Evolutionary conservation across 2,797 vertebrate genomes (phyloP).

Genomic region (Siniperca undulata): DNA sequence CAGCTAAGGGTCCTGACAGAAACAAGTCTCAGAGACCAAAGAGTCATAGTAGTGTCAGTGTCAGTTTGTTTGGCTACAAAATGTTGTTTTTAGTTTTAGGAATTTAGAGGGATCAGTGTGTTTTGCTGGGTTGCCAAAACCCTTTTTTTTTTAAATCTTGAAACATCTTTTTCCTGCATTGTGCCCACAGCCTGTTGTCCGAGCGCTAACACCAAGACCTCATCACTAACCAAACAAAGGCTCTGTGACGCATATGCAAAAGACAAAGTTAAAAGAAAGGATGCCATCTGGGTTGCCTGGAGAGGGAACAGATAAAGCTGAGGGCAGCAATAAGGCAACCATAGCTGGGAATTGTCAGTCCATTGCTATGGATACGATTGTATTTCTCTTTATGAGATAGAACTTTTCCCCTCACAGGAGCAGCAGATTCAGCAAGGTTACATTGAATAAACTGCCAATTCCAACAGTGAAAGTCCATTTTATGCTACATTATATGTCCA

Average conservation of each 20-base stretch:
- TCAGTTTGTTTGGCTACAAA: background rate
- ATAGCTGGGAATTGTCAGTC: slow-evolving; percentile 16
- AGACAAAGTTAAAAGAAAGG: slow-evolving; percentile 51
- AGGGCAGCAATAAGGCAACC: slow-evolving; percentile 31
- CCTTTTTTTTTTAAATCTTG: background rate
- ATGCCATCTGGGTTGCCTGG: slow-evolving; percentile 80
- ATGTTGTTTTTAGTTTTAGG: background rate
- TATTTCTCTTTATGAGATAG: background rate
- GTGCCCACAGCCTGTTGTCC: slow-evolving; percentile 19
- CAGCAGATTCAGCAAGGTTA: background rate
- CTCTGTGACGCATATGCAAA: slow-evolving; percentile 59
- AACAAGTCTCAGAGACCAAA: slow-evolving; percentile 3
- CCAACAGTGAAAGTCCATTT: background rate
- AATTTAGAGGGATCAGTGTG: background rate
- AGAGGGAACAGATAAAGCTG: slow-evolving; percentile 68
- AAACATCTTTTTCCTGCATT: background rate
- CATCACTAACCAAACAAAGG: slow-evolving; percentile 59
- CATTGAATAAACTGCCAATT: background rate
- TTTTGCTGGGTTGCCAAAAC: background rate
- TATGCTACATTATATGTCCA: too few species aligned
- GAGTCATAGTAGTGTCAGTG: background rate
- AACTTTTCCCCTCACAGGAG: background rate
- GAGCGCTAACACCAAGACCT: slow-evolving; percentile 39
- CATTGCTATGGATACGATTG: slow-evolving; percentile 36
- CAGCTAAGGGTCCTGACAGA: slow-evolving; percentile 35